Conservation (phyloP, 2,113 vertebrate genomes). For the Crotalus horridus region DNA sequence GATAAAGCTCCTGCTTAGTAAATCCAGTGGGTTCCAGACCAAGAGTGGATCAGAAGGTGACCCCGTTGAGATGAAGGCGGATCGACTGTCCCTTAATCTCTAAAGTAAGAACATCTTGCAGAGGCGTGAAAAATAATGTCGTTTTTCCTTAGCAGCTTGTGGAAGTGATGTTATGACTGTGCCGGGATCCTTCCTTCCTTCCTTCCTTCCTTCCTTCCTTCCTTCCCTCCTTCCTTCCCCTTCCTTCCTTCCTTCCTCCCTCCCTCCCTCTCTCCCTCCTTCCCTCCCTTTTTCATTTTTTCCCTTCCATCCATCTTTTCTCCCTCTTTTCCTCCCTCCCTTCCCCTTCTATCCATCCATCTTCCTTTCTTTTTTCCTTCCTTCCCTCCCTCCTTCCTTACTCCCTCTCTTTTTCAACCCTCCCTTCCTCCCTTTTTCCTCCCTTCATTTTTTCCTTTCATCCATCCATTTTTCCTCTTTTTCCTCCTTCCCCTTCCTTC, state of each 20-base stretch:
- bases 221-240: not conserved
- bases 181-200: not conserved
- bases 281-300: not conserved
- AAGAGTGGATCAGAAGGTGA: not conserved
- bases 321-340: not conserved
- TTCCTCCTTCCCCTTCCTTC: too few species aligned
- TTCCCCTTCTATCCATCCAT: not conserved
- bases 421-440: too few species aligned
- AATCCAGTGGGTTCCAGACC: not conserved
- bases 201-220: too few species aligned
- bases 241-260: not conserved
- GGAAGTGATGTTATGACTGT: not conserved
- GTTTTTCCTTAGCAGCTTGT: not conserved
- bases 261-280: not conserved
- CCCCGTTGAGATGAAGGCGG: not conserved
- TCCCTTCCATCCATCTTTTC: accelerated
- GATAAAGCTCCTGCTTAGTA: not conserved
- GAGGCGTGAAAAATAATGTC: not conserved
- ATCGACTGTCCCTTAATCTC: not conserved
- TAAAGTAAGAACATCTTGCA: not conserved
- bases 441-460: too few species aligned
- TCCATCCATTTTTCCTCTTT: too few species aligned
- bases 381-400: too few species aligned
- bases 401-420: too few species aligned
- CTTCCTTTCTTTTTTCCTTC: not conserved